Evolutionary conservation across 1,140 invertebrate species (phyloP), one percentile per base, ranked within the genome.

Genomic region (Ganaspis sp.): DNA sequence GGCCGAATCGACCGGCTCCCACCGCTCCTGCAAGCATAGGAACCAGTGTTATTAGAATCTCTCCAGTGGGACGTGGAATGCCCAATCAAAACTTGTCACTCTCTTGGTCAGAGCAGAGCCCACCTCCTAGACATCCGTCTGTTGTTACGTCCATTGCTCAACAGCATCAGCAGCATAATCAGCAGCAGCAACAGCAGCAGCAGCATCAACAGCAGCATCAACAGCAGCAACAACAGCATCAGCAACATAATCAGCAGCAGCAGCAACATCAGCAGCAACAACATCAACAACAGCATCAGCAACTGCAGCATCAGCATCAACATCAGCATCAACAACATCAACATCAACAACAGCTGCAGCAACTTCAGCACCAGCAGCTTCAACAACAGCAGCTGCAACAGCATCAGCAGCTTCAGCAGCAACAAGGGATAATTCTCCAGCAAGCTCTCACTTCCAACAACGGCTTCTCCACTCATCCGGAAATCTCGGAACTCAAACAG

Each of bases 1-100:
- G 87, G 54, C 87, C 91, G 38, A 88, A 84, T 75, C 84, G 90
- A 78, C 87, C 88, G 37, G 84, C 88, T 19, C 86, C 85, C 0
- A 85, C 85, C 38, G 84, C 89, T 64, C 81, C 86, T 54, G 78
- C 90, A 69, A 90, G 91, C 75, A 92, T 93, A 83, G 92, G 92
- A 29, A 96, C 95, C 4, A 96, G 95, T 90, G 96, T 97, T 0
- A 96, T 97, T 84, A 90, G 95, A 87, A 95, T 96, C 80, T 96
- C 95, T 4, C 95, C 95, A 6, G 94, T 92, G 79, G 84, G 86
- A 21, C 81, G 81, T 34, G 82, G 83, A 12, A 87, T 89, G 77
- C 77, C 78, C 37, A 85, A 78, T 37, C 87, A 89, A 54, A 85
- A 83, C 73, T 70, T 86, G 11, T 84, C 78, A 15, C 74, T 87